phyloP scores from a whole-genome alignment of 2,797 vertebrate genomes.

The Anguilla obscura region DNA sequence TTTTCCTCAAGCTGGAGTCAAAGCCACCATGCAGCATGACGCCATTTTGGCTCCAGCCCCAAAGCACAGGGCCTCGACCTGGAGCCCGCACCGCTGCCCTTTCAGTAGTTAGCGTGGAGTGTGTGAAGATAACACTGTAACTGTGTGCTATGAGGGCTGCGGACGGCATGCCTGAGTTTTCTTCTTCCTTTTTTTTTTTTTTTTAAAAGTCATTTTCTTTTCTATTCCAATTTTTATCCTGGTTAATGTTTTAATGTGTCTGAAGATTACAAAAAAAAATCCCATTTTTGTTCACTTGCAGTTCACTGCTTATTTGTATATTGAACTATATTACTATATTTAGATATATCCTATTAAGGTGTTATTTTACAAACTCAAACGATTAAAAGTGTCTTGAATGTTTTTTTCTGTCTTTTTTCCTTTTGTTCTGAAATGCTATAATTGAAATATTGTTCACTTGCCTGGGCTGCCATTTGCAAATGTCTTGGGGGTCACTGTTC shows the following conservation, averaged over 20 bases:
- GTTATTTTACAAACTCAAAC: conserved; percentile 36
- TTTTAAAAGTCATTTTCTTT: conserved; percentile 46
- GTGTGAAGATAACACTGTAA: conserved; percentile 43
- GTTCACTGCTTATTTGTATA: conserved; percentile 44
- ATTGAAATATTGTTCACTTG: background rate
- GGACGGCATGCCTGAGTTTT: background rate
- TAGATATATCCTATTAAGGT: conserved; percentile 40
- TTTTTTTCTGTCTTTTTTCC: background rate
- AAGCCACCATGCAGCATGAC: background rate
- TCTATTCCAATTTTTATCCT: conserved; percentile 54
- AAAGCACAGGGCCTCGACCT: background rate
- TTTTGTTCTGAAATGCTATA: background rate
- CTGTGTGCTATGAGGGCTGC: conserved; percentile 3
- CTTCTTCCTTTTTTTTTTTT: conserved; percentile 27
- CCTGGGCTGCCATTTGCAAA: background rate
- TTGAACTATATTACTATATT: conserved; percentile 45
- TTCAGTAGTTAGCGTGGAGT: conserved; percentile 6
- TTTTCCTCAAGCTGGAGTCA: background rate
- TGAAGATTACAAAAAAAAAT: conserved; percentile 36
- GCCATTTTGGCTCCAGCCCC: background rate
- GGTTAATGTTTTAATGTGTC: conserved; percentile 50
- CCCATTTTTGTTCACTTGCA: conserved; percentile 31
- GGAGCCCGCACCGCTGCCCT: background rate
- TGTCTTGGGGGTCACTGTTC: background rate
- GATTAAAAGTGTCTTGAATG: conserved; percentile 52